These are phyloP conservation scores for Caenorhabditis panamensis DNA, from an alignment of 2,888 invertebrate genomes.

Conservation along the genomic window DNA sequence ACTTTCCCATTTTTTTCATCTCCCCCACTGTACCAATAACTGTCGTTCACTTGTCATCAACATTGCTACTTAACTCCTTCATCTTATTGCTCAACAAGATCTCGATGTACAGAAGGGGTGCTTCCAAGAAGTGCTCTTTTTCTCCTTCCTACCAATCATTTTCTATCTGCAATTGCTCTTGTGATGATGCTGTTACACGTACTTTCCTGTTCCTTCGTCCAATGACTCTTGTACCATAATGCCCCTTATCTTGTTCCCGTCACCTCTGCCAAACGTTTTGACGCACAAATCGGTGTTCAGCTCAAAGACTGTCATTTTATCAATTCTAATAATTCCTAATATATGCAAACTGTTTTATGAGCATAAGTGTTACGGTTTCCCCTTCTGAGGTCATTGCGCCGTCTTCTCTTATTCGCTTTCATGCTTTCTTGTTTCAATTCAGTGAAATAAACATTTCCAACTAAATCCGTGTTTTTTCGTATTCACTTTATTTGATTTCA, in stretches of 20 bases:
- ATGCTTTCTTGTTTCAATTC: conserved; percentile 7
- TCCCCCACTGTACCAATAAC: conserved; percentile 26
- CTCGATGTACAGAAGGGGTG: conserved; percentile 48
- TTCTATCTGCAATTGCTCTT: conserved; percentile 41
- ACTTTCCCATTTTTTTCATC: neutral
- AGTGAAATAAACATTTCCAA: conserved; percentile 19
- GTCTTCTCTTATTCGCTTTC: conserved; percentile 1
- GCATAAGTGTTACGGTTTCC: conserved; percentile 40
- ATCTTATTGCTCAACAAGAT: conserved; percentile 49
- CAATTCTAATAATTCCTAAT: neutral
- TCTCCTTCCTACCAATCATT: conserved; percentile 7
- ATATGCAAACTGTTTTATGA: conserved; percentile 21
- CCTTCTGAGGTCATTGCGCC: conserved; percentile 32
- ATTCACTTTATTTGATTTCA: too few relatives aligned
- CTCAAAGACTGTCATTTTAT: conserved; percentile 1
- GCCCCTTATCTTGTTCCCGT: neutral
- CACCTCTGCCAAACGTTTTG: conserved; percentile 43
- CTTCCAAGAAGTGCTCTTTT: neutral
- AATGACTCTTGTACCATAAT: neutral
- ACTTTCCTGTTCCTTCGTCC: conserved; percentile 4
- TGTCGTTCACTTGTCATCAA: conserved; percentile 55
- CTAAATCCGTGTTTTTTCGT: neutral
- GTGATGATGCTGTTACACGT: conserved; percentile 26
- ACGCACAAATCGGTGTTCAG: conserved; percentile 51
- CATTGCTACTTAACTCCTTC: conserved; percentile 33